Evolutionary conservation across 2,888 invertebrate species (phyloP).

Genomic region (Apotomis betuletana): DNA sequence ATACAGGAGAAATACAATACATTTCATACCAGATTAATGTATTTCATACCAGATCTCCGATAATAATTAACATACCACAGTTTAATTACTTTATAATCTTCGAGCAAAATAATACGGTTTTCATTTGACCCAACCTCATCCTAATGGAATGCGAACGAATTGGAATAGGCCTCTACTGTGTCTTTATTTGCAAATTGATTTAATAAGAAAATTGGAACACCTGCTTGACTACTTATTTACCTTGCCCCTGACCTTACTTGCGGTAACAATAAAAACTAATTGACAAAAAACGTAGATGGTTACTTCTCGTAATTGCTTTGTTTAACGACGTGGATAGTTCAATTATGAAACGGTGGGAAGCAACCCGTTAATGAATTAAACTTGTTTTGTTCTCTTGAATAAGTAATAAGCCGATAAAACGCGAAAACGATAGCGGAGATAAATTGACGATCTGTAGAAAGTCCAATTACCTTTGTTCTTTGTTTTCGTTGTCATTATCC

Average conservation of each 20-base stretch:
- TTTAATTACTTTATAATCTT: too few relatives aligned
- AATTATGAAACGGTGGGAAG: constrained; percentile 17
- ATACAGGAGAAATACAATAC: too few relatives aligned
- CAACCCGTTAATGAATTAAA: constrained; percentile 1
- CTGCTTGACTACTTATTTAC: not conserved
- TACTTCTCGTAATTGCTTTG: constrained; percentile 8
- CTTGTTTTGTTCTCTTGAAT: constrained; percentile 10
- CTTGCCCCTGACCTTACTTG: not conserved
- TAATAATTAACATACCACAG: too few relatives aligned
- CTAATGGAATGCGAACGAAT: too few relatives aligned
- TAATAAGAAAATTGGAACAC: too few relatives aligned
- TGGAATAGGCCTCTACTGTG: too few relatives aligned
- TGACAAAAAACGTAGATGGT: constrained; percentile 1
- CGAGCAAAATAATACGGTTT: too few relatives aligned
- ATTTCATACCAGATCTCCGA: too few relatives aligned
- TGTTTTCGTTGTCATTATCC: not conserved
- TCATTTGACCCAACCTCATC: too few relatives aligned
- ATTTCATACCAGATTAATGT: too few relatives aligned
- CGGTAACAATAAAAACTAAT: constrained; percentile 9
- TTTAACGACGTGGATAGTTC: constrained; percentile 9
- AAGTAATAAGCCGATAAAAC: not conserved
- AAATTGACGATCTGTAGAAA: not conserved
- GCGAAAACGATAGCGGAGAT: not conserved
- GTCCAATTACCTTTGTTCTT: not conserved
- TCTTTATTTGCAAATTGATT: too few relatives aligned